Evolutionary conservation across 2,888 invertebrate species (phyloP).

Genomic region (Nysson spinosus): DNA sequence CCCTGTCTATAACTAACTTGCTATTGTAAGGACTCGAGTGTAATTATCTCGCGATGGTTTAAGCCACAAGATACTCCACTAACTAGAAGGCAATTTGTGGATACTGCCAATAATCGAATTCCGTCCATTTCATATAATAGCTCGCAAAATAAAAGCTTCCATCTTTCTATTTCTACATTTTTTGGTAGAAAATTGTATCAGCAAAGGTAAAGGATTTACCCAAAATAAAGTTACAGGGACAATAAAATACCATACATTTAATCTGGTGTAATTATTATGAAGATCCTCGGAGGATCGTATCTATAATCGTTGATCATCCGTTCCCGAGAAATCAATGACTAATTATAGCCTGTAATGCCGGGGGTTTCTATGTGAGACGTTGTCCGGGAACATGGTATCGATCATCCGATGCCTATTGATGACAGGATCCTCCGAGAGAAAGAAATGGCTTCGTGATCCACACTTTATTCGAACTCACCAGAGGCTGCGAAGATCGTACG

Average conservation of each 20-base stretch:
- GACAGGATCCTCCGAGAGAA: constrained; percentile 31
- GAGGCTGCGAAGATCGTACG: neutral
- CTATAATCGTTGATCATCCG: constrained; percentile 1
- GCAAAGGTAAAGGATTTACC: neutral
- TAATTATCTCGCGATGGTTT: constrained; percentile 49
- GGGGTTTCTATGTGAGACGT: neutral
- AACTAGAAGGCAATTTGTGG: constrained; percentile 44
- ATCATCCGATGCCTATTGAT: constrained; percentile 50
- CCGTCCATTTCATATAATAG: constrained; percentile 5
- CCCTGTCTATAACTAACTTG: constrained; percentile 45
- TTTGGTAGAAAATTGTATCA: neutral
- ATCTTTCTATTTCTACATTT: neutral
- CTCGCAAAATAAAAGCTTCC: neutral
- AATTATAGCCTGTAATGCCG: constrained; percentile 38
- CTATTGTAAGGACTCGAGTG: constrained; percentile 39
- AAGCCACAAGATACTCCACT: constrained; percentile 33
- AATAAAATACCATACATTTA: too few relatives aligned
- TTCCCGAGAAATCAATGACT: constrained; percentile 32
- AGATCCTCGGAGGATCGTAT: neutral
- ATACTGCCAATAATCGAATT: constrained; percentile 38
- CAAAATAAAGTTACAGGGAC: too few relatives aligned
- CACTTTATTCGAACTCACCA: constrained; percentile 10
- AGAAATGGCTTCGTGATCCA: constrained; percentile 3
- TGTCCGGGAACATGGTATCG: constrained; percentile 29
- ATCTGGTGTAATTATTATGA: neutral